These are phyloP conservation scores for Egretta garzetta DNA, from an alignment of 2,113 vertebrate species.

Conservation along the genomic window DNA sequence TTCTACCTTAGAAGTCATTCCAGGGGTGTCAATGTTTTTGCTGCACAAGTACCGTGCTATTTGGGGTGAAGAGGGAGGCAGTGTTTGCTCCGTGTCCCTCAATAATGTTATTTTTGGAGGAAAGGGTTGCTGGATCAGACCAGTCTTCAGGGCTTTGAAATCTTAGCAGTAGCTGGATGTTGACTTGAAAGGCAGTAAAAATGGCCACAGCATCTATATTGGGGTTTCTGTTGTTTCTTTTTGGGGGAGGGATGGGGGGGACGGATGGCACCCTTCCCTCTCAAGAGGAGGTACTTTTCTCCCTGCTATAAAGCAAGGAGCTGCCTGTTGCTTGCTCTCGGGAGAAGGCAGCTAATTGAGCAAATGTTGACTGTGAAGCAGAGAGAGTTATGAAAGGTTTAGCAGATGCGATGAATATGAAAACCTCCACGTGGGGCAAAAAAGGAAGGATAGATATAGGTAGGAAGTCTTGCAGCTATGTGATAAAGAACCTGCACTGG, in stretches of 20 bases:
- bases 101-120: neutral
- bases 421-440: neutral
- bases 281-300: neutral
- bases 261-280: neutral
- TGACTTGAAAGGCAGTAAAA: neutral
- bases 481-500: neutral
- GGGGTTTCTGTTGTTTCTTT: neutral
- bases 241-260: no score
- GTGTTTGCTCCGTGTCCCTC: neutral
- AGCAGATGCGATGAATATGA: neutral
- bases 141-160: neutral
- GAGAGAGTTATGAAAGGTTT: neutral
- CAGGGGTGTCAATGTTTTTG: neutral
- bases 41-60: fast-evolving
- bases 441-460: neutral
- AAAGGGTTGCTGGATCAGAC: neutral
- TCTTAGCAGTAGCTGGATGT: neutral
- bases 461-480: neutral
- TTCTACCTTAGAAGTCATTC: neutral
- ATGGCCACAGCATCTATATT: neutral
- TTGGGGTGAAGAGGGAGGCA: neutral
- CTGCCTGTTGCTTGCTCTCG: neutral
- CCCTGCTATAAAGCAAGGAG: neutral
- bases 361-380: neutral
- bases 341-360: neutral